These are phyloP conservation scores for Thera obeliscata DNA, from an alignment of 2,888 invertebrate species.

Conservation along the genomic window DNA sequence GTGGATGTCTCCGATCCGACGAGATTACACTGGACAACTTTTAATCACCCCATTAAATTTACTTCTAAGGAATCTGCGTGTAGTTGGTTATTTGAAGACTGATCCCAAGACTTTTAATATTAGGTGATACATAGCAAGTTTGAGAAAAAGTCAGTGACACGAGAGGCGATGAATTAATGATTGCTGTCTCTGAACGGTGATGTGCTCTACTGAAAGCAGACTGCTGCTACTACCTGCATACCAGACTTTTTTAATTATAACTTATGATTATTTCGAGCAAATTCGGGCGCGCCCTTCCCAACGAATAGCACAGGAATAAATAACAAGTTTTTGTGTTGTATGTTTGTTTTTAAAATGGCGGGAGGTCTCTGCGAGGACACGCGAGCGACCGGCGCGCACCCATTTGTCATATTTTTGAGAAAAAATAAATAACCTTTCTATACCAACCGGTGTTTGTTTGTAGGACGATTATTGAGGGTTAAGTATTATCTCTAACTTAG, in stretches of 20 bases:
- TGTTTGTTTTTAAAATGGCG: slow-evolving; percentile 85
- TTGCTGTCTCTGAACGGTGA: neutral
- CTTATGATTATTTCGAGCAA: slow-evolving; percentile 81
- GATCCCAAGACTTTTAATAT: neutral
- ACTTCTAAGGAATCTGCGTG: slow-evolving; percentile 10
- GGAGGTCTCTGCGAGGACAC: slow-evolving; percentile 84
- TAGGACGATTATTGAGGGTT: slow-evolving; percentile 76
- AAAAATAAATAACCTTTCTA: slow-evolving; percentile 82
- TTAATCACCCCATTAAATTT: slow-evolving; percentile 26
- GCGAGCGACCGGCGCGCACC: slow-evolving; percentile 76
- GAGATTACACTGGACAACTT: slow-evolving; percentile 65
- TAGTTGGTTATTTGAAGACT: slow-evolving; percentile 2
- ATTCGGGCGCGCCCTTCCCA: slow-evolving; percentile 81
- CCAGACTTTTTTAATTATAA: slow-evolving; percentile 80
- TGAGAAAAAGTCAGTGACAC: neutral
- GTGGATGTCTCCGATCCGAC: slow-evolving; percentile 60
- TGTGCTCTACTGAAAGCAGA: slow-evolving; percentile 15
- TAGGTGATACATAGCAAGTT: neutral
- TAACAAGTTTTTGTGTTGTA: slow-evolving; percentile 81
- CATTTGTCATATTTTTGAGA: slow-evolving; percentile 83
- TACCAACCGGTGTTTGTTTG: slow-evolving; percentile 79
- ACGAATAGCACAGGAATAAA: slow-evolving; percentile 81
- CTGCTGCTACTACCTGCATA: slow-evolving; percentile 29
- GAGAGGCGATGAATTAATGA: neutral
- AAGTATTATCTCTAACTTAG: slow-evolving; percentile 72